These are phyloP conservation scores for Psilopsiagon aymara DNA, from an alignment of 2,113 vertebrate species.

Conservation along the genomic window DNA sequence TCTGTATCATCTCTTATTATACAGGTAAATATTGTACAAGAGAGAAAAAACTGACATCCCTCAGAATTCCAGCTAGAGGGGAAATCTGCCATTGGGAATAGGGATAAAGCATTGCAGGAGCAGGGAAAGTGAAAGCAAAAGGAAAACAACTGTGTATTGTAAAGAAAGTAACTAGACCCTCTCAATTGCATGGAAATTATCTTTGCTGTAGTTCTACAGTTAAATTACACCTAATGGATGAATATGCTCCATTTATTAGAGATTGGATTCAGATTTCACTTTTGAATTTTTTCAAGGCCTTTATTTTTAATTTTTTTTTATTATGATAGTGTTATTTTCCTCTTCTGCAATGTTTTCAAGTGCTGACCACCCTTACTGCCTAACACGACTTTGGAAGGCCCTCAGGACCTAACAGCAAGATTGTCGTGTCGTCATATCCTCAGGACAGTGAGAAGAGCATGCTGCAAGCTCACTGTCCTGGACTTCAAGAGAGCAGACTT, in stretches of 20 bases:
- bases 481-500: too few species aligned
- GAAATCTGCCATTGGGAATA: neutral
- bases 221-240: neutral
- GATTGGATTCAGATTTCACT: neutral
- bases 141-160: neutral
- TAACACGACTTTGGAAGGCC: neutral
- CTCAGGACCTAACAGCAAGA: neutral
- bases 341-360: neutral
- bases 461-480: too few species aligned
- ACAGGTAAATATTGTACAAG: neutral
- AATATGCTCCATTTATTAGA: neutral
- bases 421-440: neutral
- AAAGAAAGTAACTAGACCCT: neutral
- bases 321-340: neutral
- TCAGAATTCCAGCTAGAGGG: neutral
- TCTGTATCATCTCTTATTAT: neutral
- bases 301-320: accelerated
- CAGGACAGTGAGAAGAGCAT: too few species aligned
- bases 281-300: neutral
- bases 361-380: neutral
- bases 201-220: neutral
- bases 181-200: neutral
- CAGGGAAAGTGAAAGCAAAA: neutral
- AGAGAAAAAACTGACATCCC: neutral
- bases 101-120: neutral